Conservation (phyloP, 2,888 invertebrate genomes). For the Sminthurides aquaticus region DNA sequence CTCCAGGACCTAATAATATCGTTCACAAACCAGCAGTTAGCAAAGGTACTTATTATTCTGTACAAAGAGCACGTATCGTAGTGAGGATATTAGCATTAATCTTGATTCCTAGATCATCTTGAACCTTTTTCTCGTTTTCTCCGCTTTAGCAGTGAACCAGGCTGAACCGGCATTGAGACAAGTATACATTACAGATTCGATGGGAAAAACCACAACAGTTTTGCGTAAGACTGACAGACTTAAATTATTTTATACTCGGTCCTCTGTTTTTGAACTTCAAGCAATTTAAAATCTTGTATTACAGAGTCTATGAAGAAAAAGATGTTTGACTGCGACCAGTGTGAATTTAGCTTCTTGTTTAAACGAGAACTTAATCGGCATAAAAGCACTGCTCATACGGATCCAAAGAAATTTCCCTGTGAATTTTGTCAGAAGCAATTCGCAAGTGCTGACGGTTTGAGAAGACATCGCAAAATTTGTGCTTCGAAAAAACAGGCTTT, state of each 20-base stretch:
- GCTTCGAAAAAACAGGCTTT: background rate
- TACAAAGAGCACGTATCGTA: no score
- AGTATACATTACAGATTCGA: background rate
- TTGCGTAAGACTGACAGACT: background rate
- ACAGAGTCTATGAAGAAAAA: slow-evolving; percentile 1
- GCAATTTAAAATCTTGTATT: no score
- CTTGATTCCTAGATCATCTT: no score
- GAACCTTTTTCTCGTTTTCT: no score
- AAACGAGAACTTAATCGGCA: background rate
- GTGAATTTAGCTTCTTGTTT: background rate
- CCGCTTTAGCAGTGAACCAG: no score
- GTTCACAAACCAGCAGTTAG: no score
- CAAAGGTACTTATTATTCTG: no score
- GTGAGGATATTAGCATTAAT: no score
- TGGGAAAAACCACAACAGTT: background rate
- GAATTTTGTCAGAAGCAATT: background rate
- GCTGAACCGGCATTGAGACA: no score
- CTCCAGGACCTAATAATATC: no score
- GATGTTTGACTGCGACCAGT: background rate
- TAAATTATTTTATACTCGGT: no score
- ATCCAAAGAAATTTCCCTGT: background rate
- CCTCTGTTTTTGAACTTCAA: no score
- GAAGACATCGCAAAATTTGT: background rate
- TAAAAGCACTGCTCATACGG: background rate
- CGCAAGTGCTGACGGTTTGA: background rate